Conservation (phyloP, 2,888 invertebrate species). For the Amorpha juglandis region DNA sequence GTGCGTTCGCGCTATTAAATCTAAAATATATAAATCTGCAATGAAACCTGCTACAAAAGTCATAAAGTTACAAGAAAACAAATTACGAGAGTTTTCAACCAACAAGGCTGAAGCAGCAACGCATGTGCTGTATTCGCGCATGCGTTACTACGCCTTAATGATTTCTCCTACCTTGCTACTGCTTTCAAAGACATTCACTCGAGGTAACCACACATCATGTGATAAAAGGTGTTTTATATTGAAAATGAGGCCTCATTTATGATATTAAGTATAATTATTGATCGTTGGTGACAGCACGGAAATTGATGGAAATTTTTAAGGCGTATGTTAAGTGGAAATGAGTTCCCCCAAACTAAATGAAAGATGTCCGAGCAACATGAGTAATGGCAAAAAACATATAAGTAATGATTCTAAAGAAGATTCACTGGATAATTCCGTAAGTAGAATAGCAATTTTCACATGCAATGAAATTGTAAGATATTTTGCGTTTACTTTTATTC, state of each 20-base stretch:
- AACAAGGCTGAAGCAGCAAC: conserved; percentile 29
- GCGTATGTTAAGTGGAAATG: conserved; percentile 47
- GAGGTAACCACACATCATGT: conserved; percentile 1
- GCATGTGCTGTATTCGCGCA: conserved; percentile 50
- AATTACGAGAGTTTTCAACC: background rate
- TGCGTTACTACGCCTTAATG: conserved; percentile 55
- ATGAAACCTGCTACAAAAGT: background rate
- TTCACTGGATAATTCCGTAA: conserved; percentile 76
- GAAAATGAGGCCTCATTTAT: conserved; percentile 22
- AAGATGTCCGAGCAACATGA: conserved; percentile 70
- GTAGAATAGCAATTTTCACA: conserved; percentile 42
- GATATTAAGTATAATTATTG: conserved; percentile 2
- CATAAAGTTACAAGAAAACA: background rate
- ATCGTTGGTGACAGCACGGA: background rate
- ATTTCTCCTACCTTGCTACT: conserved; percentile 49
- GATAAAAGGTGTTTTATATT: background rate
- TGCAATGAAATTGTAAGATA: background rate
- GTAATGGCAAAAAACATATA: conserved; percentile 69
- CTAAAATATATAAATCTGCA: background rate
- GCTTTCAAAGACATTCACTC: conserved; percentile 12
- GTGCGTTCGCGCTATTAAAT: too few species aligned
- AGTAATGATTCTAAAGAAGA: conserved; percentile 72
- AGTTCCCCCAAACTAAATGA: conserved; percentile 78
- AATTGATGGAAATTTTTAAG: background rate
- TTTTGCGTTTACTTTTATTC: background rate